Evolutionary conservation across 2,797 vertebrate species (phyloP).

Genomic region (Tenualosa thibaudeaui): DNA sequence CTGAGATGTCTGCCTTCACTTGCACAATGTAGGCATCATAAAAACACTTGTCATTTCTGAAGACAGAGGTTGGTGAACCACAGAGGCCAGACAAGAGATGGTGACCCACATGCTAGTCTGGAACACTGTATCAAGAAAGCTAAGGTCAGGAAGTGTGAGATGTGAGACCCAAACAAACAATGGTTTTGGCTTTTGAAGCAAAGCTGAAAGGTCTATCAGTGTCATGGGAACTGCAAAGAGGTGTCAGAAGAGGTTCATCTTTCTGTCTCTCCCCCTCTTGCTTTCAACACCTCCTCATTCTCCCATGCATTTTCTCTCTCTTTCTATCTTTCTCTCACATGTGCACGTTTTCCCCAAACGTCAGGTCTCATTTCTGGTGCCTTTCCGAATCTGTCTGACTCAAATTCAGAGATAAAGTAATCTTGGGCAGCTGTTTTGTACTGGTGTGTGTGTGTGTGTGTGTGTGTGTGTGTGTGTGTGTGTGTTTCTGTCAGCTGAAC

Average conservation of each 20-base stretch:
- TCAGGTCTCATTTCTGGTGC: not conserved
- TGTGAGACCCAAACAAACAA: not conserved
- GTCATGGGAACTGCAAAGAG: not conserved
- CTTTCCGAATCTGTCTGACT: not conserved
- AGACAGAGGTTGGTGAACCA: not conserved
- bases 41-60: not conserved
- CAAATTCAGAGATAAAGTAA: not conserved
- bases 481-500: not conserved
- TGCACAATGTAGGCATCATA: not conserved
- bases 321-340: not conserved
- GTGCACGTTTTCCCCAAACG: not conserved
- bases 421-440: not conserved
- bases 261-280: too few relatives aligned
- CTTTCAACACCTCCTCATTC: too few relatives aligned
- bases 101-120: not conserved
- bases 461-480: constrained; percentile 16
- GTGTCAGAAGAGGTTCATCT: not conserved
- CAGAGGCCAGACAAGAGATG: not conserved
- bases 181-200: not conserved
- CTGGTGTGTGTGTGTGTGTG: not conserved
- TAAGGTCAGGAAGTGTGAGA: not conserved
- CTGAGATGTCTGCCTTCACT: not conserved
- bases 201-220: not conserved
- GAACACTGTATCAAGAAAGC: not conserved
- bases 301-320: not conserved